Percentiles rank a stretch among this genome's conserved stretches.
Evolutionary conservation across 2,113 vertebrate genomes (phyloP).

Genomic region (Antennarius striatus): DNA sequence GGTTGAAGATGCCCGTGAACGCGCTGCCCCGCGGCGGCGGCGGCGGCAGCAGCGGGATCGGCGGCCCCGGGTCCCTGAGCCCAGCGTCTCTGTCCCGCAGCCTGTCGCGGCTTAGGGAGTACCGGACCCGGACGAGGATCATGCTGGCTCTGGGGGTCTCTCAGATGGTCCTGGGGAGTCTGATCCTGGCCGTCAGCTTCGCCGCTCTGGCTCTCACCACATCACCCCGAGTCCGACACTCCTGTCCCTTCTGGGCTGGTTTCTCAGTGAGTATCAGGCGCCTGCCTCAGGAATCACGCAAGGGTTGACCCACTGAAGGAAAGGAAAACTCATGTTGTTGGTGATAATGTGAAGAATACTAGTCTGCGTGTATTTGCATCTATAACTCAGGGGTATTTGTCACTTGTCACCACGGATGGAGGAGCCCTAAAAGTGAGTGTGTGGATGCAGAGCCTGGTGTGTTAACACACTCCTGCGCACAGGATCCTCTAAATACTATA

Average conservation of each 20-base stretch:
- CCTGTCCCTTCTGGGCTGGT: slow-evolving; percentile 97
- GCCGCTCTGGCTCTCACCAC: slow-evolving; percentile 95
- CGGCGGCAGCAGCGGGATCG: slow-evolving; percentile 31
- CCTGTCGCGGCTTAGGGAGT: slow-evolving; percentile 88
- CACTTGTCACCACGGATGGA: no score
- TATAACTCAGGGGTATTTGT: no score
- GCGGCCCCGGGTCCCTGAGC: slow-evolving; percentile 81
- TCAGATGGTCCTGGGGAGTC: slow-evolving; percentile 95
- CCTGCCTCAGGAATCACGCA: not conserved
- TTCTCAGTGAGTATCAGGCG: slow-evolving; percentile 89
- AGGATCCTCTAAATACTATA: not conserved
- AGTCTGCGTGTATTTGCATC: no score
- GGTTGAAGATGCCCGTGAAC: slow-evolving; percentile 75
- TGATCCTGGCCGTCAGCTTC: slow-evolving; percentile 96
- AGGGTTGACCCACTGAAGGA: no score
- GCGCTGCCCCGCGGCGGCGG: slow-evolving; percentile 77
- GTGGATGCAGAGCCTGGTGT: not conserved
- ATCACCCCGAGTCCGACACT: slow-evolving; percentile 93
- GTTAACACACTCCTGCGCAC: not conserved
- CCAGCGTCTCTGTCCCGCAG: slow-evolving; percentile 89
- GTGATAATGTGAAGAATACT: no score
- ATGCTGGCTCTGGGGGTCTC: slow-evolving; percentile 93
- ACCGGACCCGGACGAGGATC: slow-evolving; percentile 88
- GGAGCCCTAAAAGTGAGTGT: no score
- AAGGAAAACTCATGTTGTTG: not conserved